Evolutionary conservation across 2,888 invertebrate species (phyloP), one percentile per base, ranked within the genome.

Genomic region (Lathronympha strigana): DNA sequence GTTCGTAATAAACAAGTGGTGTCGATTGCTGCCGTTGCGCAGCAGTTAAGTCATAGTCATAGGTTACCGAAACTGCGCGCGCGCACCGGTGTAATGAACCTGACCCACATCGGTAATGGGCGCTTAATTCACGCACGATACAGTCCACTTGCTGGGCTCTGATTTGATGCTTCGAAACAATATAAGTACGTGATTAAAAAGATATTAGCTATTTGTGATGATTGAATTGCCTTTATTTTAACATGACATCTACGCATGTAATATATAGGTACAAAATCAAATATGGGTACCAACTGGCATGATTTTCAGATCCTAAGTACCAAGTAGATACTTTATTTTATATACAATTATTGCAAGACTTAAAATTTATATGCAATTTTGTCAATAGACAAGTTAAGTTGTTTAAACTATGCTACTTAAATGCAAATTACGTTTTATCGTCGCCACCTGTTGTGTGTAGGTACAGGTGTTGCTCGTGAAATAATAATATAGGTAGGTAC

Each of bases 21-120:
- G 8, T 8, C 1, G 4, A 15, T 38, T 15, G 38, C 15, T 5
- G 5, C 13, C 51, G 33, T 21, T 23, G 17, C 17, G 38, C 15
- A 15, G 17, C n/a, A 19, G 19, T 45, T 43, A 45, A 45, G 57
- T 57, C 43, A 43, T 13, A 53, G n/a, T n/a, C n/a, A n/a, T 25
- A 40, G 43, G 43, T 31, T 57, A 19, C 57, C 57, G 25, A 45
- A 43, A 21, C n/a, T n/a, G 55, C 67, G 25, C 38, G 70, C 66
- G 66, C 71, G 64, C 67, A 19, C 36, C 15, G 53, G 47, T 40
- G 63, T 63, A 57, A 50, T 57, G 63, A 63, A 63, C 57, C 63
- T 63, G 63, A 57, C 63, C 63, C 50, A 57, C 50, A 13, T 63
- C 25, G 15, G 9, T 36, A 53, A 62, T 45, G 19, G 31, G n/a